Base-by-base conservation (phyloP, 2,113 vertebrate genomes). In the Dicerorhinus sumatrensis region DNA sequence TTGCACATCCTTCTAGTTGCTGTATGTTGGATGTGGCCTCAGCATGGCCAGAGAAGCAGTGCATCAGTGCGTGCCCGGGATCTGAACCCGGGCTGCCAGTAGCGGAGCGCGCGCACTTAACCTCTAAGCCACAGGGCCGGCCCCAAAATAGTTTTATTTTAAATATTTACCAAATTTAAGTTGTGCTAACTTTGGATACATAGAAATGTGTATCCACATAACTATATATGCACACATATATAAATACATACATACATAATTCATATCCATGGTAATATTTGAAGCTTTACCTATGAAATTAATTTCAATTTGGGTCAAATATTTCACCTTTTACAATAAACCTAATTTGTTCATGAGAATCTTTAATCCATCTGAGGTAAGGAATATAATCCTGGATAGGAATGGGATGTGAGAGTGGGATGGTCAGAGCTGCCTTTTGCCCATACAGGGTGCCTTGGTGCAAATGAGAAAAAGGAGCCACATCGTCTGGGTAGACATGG, bases 101-200 rank as follows among this genome's bases (percentile, higher is more conserved):
- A 42, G 42, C 42, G 42, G 42, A 42, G 42, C 42, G 42, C 42
- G 5, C 42, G 42, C 42, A 42, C 42, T 42, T 42, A 42, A 42
- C 42, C 42, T 42, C 42, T 42, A 42, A 42, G 42, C 42, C 42
- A 42, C 42, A 42, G 42, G 42, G 42, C 42, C 5, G 42, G 42
- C 42, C 31, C 25, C 31, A 29, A 42, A 95, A 85, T 36, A 73
- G 56, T 54, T 96, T 91, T 93, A 94, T 96, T 93, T 93, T 75
- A 88, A 95, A 82, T 10, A 84, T 48, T 94, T 75, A 88, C 31
- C 48, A 80, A 88, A 77, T 79, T 92, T 94, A 89, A 72, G 16
- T 94, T 80, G 46, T 79, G 60, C 80, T 91, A 84, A 77, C 42
- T 90, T 93, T 67, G 70, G 31, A 90, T 42, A 54, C 51, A 94